Percentiles rank a stretch among this genome's conserved stretches.
Conservation (phyloP, 2,888 invertebrate species). For the Amiota minor region DNA sequence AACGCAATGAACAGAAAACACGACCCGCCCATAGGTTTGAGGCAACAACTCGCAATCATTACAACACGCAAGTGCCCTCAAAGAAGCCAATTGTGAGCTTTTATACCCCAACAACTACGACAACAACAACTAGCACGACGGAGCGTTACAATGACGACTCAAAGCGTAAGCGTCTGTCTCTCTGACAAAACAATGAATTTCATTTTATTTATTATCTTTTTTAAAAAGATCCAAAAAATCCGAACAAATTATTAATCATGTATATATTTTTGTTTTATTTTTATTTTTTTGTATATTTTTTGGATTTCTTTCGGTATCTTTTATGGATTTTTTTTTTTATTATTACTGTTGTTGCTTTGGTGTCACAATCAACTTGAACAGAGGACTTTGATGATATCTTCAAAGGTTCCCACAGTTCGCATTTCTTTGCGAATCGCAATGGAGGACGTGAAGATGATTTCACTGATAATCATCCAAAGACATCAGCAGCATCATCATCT, state of each 20-base stretch:
- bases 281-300: no score
- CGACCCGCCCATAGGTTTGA: conserved; percentile 58
- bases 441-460: conserved; percentile 77
- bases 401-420: conserved; percentile 82
- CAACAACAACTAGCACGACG: conserved; percentile 56
- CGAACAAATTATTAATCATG: conserved; percentile 53
- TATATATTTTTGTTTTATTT: conserved; percentile 41
- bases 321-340: conserved; percentile 21
- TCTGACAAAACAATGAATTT: conserved; percentile 48
- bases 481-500: conserved; percentile 23
- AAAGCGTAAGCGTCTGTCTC: conserved; percentile 63
- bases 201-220: conserved; percentile 13
- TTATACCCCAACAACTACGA: conserved; percentile 65
- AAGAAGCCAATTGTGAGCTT: conserved; percentile 69
- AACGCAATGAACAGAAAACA: conserved; percentile 69
- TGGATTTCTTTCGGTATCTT: conserved; percentile 29
- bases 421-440: conserved; percentile 82
- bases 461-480: conserved; percentile 72
- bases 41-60: conserved; percentile 53
- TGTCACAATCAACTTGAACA: conserved; percentile 38
- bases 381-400: conserved; percentile 78
- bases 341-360: not conserved
- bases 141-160: conserved; percentile 67
- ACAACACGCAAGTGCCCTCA: conserved; percentile 56
- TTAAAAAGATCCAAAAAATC: not conserved